Base-by-base conservation (phyloP, 2,113 vertebrate genomes). In the Ailuropoda melanoleuca region DNA sequence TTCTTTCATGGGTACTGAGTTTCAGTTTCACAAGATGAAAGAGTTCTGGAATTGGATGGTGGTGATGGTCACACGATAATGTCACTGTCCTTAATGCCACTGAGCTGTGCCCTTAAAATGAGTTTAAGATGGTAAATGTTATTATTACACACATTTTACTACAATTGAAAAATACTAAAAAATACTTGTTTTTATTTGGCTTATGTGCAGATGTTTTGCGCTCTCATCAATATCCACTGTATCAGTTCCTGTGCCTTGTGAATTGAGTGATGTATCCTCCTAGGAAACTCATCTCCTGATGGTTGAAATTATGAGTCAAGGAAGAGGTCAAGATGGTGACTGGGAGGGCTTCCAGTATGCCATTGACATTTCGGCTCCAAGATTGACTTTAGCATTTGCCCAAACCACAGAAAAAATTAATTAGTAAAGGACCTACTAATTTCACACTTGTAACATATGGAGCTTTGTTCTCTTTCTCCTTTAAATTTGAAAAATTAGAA, bases 401-500 rank as follows among this genome's bases (percentile, higher is more conserved):
- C 13, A 90, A 93, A 68, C n/a, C 31, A 62, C 6, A 53, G 46
- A 96, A 72, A 39, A 82, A 93, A 7, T 83, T 82, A 83, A 88
- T 88, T 37, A 74, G 34, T 8, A 37, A 72, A 88, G 68, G n/a
- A 29, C 60, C 34, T 88, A 55, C 83, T 82, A 56, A 94, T 89
- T 81, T 66, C 39, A 56, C 1, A 23, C 48, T 31, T 53, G 29
- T 11, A 62, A n/a, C 21, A 34, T 26, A 7, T 19, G 48, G 29
- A 60, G 12, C 34, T 80, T 74, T 94, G 48, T 56, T 84, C 34
- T 66, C 55, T 12, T 66, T 39, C 11, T 55, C 19, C 90, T 90
- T 87, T 88, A 60, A 85, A 62, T 77, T 75, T 75, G 64, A 88
- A 94, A 91, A 60, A 55, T 70, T 66, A 80, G 56, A 91, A 48